phyloP scores from a whole-genome alignment of 2,888 invertebrate species.

The Oegoconia quadripuncta region DNA sequence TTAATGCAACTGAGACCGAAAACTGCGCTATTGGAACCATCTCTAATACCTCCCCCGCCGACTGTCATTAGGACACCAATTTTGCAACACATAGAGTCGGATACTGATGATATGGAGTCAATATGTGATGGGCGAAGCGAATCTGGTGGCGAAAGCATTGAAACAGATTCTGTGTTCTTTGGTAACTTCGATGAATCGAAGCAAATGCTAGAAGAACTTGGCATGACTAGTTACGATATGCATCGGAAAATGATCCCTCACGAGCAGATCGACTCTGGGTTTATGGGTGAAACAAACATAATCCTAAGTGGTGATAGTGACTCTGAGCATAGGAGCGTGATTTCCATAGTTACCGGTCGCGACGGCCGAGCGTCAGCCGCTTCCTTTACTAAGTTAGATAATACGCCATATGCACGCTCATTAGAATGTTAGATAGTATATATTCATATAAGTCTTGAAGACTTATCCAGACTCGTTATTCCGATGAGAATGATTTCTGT shows the following conservation, averaged over 20 bases:
- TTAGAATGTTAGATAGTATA: slow-evolving; percentile 49
- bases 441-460: too few relatives aligned
- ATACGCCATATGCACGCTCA: slow-evolving; percentile 55
- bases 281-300: slow-evolving; percentile 68
- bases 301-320: slow-evolving; percentile 72
- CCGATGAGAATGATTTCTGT: too few relatives aligned
- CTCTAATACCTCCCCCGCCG: slow-evolving; percentile 30
- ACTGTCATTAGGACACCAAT: slow-evolving; percentile 42
- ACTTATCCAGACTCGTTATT: too few relatives aligned
- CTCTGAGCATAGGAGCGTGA: slow-evolving; percentile 71
- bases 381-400: slow-evolving; percentile 54
- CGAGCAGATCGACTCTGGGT: slow-evolving; percentile 70
- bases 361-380: slow-evolving; percentile 56
- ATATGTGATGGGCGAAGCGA: slow-evolving; percentile 89
- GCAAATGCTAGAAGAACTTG: slow-evolving; percentile 60
- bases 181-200: slow-evolving; percentile 81
- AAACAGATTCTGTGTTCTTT: slow-evolving; percentile 92
- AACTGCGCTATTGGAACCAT: slow-evolving; percentile 39
- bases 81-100: slow-evolving; percentile 65
- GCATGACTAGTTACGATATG: slow-evolving; percentile 45
- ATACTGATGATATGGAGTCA: slow-evolving; percentile 87
- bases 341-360: slow-evolving; percentile 65
- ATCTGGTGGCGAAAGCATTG: slow-evolving; percentile 91
- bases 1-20: slow-evolving; percentile 66
- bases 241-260: slow-evolving; percentile 40